Conservation (phyloP, 2,113 vertebrate species). For the Acanthisitta chloris region DNA sequence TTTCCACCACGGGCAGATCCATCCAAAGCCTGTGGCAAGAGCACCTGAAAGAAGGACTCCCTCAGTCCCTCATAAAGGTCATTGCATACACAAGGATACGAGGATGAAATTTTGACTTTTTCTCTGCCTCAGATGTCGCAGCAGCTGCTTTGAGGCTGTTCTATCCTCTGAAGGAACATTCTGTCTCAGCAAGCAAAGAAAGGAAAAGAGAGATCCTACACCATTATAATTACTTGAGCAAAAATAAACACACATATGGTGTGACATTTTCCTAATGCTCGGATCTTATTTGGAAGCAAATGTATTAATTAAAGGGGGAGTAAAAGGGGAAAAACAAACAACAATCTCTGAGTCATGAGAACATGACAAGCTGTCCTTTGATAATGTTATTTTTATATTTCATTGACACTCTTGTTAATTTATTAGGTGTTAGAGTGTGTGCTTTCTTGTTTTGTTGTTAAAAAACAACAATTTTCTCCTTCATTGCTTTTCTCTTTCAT, state of each 20-base stretch:
- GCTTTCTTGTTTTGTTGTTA: slow-evolving; percentile 19
- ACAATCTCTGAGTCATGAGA: slow-evolving; percentile 49
- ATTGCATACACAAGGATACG: background rate
- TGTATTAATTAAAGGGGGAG: slow-evolving; percentile 63
- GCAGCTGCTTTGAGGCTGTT: slow-evolving; percentile 64
- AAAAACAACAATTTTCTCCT: slow-evolving; percentile 24
- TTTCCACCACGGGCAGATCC: background rate
- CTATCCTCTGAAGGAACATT: slow-evolving; percentile 62
- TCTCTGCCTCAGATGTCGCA: slow-evolving; percentile 28
- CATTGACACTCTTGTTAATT: slow-evolving; percentile 26
- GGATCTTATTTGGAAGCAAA: slow-evolving; percentile 62
- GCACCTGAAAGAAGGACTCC: background rate
- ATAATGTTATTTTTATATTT: slow-evolving; percentile 58
- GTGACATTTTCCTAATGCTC: slow-evolving; percentile 68
- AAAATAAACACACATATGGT: slow-evolving; percentile 72
- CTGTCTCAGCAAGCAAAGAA: slow-evolving; percentile 51
- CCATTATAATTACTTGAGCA: slow-evolving; percentile 62
- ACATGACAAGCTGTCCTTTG: slow-evolving; percentile 57
- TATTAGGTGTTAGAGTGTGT: background rate
- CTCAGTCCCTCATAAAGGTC: background rate
- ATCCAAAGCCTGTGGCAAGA: background rate
- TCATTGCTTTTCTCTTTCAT: background rate
- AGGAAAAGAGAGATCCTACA: slow-evolving; percentile 53
- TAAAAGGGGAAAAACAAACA: slow-evolving; percentile 44
- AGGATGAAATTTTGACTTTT: background rate